These are phyloP conservation scores for Dorcus hopei DNA, from an alignment of 2,888 invertebrate genomes.

Conservation along the genomic window DNA sequence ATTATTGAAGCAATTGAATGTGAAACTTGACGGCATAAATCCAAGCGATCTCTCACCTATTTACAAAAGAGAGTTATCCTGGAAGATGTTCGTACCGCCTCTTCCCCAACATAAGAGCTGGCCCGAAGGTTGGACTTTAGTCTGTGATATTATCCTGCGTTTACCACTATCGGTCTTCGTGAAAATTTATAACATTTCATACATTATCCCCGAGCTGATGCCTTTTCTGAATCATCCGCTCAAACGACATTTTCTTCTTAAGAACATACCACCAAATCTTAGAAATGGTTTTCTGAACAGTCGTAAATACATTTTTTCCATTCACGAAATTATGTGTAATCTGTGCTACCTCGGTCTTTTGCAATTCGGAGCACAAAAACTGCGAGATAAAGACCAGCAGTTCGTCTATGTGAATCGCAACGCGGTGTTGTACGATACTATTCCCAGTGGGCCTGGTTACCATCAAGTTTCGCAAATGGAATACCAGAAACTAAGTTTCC, in stretches of 20 bases:
- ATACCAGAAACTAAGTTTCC: conserved; percentile 57
- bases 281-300: conserved; percentile 53
- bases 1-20: conserved; percentile 15
- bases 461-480: conserved; percentile 55
- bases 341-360: conserved; percentile 66
- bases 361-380: conserved; percentile 63
- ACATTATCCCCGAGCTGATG: conserved; percentile 54
- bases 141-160: conserved; percentile 66
- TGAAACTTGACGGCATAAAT: conserved; percentile 1
- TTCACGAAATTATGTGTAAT: conserved; percentile 56
- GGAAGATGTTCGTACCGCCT: conserved; percentile 73
- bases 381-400: conserved; percentile 68
- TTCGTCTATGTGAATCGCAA: conserved; percentile 66
- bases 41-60: conserved; percentile 15
- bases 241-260: conserved; percentile 61
- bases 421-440: conserved; percentile 56
- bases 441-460: conserved; percentile 60
- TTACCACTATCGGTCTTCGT: conserved; percentile 70
- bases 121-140: conserved; percentile 64
- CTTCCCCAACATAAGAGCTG: conserved; percentile 58
- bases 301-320: conserved; percentile 58
- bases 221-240: conserved; percentile 64
- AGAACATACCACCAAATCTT: conserved; percentile 56
- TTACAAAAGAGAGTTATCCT: conserved; percentile 38
- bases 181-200: conserved; percentile 61